Evolutionary conservation across 2,113 vertebrate species (phyloP).

Genomic region (Rhombomys opimus): DNA sequence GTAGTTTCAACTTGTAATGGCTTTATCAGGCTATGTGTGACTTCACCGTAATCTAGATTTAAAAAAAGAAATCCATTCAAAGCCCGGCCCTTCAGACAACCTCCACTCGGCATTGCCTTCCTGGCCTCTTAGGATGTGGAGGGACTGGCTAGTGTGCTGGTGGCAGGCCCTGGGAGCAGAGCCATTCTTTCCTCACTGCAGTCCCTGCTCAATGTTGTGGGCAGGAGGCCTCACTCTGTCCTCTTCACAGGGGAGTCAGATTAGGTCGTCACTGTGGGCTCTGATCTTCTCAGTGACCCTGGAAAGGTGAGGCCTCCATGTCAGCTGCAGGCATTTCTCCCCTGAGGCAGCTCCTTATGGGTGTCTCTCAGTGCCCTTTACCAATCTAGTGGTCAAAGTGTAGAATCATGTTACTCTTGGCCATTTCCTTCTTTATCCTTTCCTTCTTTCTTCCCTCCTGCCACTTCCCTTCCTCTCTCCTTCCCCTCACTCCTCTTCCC

Average conservation of each 20-base stretch:
- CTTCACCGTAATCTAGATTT: background rate
- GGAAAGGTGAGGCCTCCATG: background rate
- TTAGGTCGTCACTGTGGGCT: accelerated
- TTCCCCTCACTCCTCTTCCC: too few species aligned
- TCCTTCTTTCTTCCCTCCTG: background rate
- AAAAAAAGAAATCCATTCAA: background rate
- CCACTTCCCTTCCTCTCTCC: background rate
- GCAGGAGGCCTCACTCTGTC: accelerated
- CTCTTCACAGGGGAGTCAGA: accelerated
- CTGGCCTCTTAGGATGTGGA: accelerated
- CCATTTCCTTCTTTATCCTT: background rate
- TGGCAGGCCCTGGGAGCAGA: background rate
- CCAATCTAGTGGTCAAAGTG: background rate
- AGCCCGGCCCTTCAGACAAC: background rate
- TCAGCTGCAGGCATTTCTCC: accelerated
- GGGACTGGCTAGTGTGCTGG: background rate
- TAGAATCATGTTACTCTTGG: background rate
- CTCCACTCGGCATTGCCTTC: accelerated
- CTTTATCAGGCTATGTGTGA: background rate
- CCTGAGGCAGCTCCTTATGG: accelerated
- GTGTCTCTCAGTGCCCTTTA: accelerated
- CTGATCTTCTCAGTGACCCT: background rate
- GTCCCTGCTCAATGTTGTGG: background rate
- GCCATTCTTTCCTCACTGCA: background rate
- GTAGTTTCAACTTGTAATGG: background rate